A percentile compares a stretch with the other conserved stretches of the same genome.
Evolutionary conservation across 1,140 invertebrate species (phyloP).

Genomic region (Drosophila auraria): DNA sequence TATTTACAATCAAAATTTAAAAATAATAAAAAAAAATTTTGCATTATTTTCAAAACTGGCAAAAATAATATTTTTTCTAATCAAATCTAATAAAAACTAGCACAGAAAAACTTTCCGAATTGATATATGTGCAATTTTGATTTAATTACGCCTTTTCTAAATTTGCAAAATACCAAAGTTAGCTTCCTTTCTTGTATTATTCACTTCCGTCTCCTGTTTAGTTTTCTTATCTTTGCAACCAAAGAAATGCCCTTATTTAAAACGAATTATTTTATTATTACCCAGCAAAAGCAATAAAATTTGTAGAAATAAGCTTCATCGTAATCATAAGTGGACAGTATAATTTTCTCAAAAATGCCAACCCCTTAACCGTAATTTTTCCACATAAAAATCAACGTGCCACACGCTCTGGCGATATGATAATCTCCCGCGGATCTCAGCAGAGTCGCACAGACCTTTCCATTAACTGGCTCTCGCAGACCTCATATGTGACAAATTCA

Average conservation of each 20-base stretch:
- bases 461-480: conserved; percentile 57
- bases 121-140: too few species aligned
- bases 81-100: too few species aligned
- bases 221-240: too few species aligned
- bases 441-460: conserved; percentile 65
- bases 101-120: too few species aligned
- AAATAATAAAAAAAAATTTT: too few species aligned
- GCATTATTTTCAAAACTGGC: too few species aligned
- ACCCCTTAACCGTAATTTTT: conserved; percentile 26
- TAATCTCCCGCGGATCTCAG: conserved; percentile 50
- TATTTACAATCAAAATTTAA: too few species aligned
- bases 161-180: too few species aligned
- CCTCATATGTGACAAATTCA: conserved; percentile 64
- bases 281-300: conserved; percentile 6
- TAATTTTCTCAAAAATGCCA: conserved; percentile 17
- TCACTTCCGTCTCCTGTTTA: too few species aligned
- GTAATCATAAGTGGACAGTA: background rate
- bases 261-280: conserved; percentile 2
- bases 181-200: too few species aligned
- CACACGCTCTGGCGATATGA: conserved; percentile 20
- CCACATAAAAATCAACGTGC: conserved; percentile 31
- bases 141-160: too few species aligned
- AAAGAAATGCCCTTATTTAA: background rate
- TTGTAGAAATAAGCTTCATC: background rate
- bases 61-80: too few species aligned